phyloP scores from a whole-genome alignment of 2,113 vertebrate genomes.

The Cygnus buccinator region DNA sequence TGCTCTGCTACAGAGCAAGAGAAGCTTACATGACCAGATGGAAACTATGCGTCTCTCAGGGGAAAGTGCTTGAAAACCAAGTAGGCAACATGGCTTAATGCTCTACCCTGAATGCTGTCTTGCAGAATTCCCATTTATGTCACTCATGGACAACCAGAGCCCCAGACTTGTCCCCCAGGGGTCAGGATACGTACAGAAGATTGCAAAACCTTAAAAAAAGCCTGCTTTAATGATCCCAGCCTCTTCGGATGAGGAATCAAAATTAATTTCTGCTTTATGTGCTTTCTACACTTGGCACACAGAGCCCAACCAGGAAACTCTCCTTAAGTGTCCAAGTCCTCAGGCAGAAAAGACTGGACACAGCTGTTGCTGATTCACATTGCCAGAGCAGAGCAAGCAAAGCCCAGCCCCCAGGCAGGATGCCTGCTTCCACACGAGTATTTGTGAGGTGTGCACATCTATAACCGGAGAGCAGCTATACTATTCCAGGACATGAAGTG shows the following conservation, averaged over 20 bases:
- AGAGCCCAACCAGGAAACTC: background rate
- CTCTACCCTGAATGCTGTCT: background rate
- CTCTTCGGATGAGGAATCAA: background rate
- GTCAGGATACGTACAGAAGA: background rate
- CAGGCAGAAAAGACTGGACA: background rate
- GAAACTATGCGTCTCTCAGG: background rate
- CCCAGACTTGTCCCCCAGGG: background rate
- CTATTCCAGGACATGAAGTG: background rate
- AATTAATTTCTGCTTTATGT: background rate
- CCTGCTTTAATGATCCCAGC: background rate
- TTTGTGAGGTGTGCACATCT: background rate
- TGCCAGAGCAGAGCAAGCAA: background rate
- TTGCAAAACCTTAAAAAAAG: background rate
- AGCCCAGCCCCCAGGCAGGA: background rate
- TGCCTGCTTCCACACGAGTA: background rate
- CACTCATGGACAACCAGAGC: background rate
- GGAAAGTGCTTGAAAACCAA: background rate
- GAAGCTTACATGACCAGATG: rapidly evolving
- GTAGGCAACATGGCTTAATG: background rate
- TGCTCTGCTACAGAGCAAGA: background rate
- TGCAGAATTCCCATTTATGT: background rate
- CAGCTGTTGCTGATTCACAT: background rate
- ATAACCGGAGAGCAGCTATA: rapidly evolving
- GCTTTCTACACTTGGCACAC: background rate
- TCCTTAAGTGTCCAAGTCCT: background rate